Conservation (phyloP, 1,140 invertebrate species). For the Orchestia grillus region DNA sequence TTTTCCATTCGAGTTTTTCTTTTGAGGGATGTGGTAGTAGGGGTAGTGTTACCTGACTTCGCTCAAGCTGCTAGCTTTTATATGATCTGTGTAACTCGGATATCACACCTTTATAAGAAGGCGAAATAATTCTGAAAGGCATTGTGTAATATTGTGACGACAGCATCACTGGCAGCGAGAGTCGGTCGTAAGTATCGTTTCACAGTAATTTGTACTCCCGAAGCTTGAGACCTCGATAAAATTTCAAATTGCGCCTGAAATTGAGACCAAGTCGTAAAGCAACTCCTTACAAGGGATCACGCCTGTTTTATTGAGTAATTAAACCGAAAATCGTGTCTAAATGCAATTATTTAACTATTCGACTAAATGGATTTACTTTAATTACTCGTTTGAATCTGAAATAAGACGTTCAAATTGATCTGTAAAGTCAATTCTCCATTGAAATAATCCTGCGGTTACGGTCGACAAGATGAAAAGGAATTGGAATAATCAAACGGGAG, state of each 20-base stretch:
- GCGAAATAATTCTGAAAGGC: not conserved
- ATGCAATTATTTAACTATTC: not conserved
- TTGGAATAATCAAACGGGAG: not conserved
- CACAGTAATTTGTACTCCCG: not conserved
- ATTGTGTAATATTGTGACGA: not conserved
- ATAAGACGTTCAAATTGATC: not conserved
- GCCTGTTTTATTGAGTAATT: not conserved
- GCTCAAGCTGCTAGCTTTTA: too few species aligned
- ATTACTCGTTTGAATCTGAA: not conserved
- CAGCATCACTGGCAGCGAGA: not conserved
- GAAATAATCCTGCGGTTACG: not conserved
- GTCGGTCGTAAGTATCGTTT: not conserved
- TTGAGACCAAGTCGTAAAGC: not conserved
- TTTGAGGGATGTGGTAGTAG: too few species aligned
- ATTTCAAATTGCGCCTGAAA: not conserved
- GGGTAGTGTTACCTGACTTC: not conserved
- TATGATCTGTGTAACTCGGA: too few species aligned
- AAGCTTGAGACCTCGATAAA: not conserved
- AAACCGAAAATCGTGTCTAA: not conserved
- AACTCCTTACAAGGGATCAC: not conserved
- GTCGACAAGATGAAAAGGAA: not conserved
- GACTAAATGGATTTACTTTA: not conserved
- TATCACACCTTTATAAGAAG: too few species aligned
- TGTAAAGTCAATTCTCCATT: not conserved
- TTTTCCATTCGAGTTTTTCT: too few species aligned